Percentiles rank a stretch among this genome's conserved stretches.
Conservation (phyloP, 1,140 invertebrate species). For the Trachelipus rathkii region DNA sequence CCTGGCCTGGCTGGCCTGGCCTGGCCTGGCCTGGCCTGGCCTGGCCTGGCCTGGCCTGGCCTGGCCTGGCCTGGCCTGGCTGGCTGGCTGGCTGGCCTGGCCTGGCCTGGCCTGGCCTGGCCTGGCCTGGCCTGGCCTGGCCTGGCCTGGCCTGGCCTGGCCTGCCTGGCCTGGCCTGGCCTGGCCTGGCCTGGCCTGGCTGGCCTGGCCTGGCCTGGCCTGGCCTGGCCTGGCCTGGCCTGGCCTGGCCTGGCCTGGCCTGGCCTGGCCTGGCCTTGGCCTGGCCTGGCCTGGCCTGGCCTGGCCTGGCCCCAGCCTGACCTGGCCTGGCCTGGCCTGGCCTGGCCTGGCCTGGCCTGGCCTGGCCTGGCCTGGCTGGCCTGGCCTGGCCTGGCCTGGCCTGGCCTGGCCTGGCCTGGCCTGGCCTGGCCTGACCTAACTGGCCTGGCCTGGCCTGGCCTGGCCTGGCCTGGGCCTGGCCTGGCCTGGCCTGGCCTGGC, state of each 20-base stretch:
- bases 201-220: slow-evolving; percentile 22
- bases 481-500: slow-evolving; percentile 12
- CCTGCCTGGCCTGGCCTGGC: too few relatives aligned
- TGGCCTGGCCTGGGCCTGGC: slow-evolving; percentile 4
- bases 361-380: too few relatives aligned
- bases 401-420: slow-evolving; percentile 23
- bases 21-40: slow-evolving; percentile 18
- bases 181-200: too few relatives aligned
- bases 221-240: slow-evolving; percentile 23
- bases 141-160: slow-evolving; percentile 26
- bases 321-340: slow-evolving; percentile 24
- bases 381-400: slow-evolving; percentile 23
- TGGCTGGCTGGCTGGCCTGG: neutral
- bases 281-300: slow-evolving; percentile 23
- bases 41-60: neutral
- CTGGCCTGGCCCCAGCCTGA: too few relatives aligned
- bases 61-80: slow-evolving; percentile 2
- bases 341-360: slow-evolving; percentile 25
- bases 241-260: slow-evolving; percentile 22
- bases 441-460: slow-evolving; percentile 7
- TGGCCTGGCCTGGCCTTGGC: too few relatives aligned
- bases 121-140: slow-evolving; percentile 23
- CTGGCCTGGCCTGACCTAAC: too few relatives aligned
- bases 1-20: too few relatives aligned
- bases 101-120: slow-evolving; percentile 28